phyloP scores from a whole-genome alignment of 2,888 invertebrate genomes.

The Sisyra nigra region DNA sequence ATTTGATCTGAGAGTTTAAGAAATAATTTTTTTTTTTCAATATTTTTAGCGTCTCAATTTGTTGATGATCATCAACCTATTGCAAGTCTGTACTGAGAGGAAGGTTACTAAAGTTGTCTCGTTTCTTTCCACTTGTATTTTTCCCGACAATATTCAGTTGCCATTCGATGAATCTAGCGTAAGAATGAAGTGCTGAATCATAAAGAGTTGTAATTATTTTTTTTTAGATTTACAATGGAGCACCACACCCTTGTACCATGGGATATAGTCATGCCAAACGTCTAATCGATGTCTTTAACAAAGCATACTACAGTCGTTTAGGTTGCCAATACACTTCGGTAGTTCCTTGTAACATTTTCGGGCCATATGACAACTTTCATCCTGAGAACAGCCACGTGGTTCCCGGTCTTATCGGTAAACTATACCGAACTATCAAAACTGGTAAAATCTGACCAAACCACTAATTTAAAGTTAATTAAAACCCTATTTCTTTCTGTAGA shows the following conservation, averaged over 20 bases:
- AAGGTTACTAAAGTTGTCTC: slow-evolving; percentile 91
- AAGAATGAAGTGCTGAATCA: slow-evolving; percentile 14
- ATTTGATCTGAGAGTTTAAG: too few species aligned
- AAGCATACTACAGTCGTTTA: slow-evolving; percentile 62
- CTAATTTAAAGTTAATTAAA: too few species aligned
- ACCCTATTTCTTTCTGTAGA: too few species aligned
- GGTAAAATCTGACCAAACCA: slow-evolving; percentile 19
- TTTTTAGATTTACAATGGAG: slow-evolving; percentile 79
- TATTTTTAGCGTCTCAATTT: slow-evolving; percentile 61
- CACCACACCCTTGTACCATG: slow-evolving; percentile 93
- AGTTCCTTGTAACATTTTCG: slow-evolving; percentile 96
- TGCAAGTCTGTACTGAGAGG: slow-evolving; percentile 58
- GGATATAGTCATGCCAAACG: slow-evolving; percentile 98
- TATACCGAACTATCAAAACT: slow-evolving; percentile 49
- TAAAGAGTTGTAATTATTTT: too few species aligned
- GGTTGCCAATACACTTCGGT: slow-evolving; percentile 78
- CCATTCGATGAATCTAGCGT: slow-evolving; percentile 99
- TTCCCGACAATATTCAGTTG: slow-evolving; percentile 93
- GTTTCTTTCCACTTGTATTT: slow-evolving; percentile 96
- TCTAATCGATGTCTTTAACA: slow-evolving; percentile 85
- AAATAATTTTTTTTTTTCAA: slow-evolving; percentile 7
- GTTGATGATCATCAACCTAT: slow-evolving; percentile 89
- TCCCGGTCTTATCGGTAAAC: slow-evolving; percentile 82
- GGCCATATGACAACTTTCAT: slow-evolving; percentile 90
- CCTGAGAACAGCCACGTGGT: slow-evolving; percentile 76